Evolutionary conservation across 2,797 vertebrate genomes (phyloP).

Genomic region (Muscicapa striata): DNA sequence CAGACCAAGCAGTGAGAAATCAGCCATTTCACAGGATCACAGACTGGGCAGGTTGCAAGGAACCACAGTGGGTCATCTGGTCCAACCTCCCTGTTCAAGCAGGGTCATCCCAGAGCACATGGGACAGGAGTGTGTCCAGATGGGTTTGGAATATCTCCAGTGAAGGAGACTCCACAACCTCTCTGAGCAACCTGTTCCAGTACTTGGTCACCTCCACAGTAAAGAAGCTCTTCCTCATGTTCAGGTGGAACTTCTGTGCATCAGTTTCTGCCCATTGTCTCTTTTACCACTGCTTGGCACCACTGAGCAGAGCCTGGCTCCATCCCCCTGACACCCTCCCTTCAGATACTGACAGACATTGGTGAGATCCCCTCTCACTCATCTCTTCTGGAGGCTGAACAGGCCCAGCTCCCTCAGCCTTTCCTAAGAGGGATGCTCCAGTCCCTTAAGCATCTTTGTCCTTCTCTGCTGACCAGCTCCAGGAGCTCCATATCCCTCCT

Average conservation of each 20-base stretch:
- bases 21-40: neutral
- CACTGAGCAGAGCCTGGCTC: neutral
- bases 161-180: rapidly evolving
- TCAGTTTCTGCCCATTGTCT: neutral
- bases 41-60: neutral
- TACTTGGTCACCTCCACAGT: rapidly evolving
- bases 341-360: neutral
- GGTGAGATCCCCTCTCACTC: neutral
- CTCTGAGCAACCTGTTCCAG: neutral
- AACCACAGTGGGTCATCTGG: rapidly evolving
- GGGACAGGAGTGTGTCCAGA: neutral
- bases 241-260: neutral
- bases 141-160: neutral
- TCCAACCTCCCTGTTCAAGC: neutral
- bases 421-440: neutral
- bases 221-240: neutral
- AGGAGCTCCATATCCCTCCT: neutral
- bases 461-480: neutral
- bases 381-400: neutral
- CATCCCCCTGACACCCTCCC: neutral
- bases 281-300: neutral
- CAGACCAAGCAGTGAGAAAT: neutral
- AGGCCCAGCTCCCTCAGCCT: neutral
- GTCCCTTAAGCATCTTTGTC: neutral
- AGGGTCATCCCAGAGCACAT: neutral